Evolutionary conservation across 2,888 invertebrate genomes (phyloP).

Genomic region (Trisateles emortualis): DNA sequence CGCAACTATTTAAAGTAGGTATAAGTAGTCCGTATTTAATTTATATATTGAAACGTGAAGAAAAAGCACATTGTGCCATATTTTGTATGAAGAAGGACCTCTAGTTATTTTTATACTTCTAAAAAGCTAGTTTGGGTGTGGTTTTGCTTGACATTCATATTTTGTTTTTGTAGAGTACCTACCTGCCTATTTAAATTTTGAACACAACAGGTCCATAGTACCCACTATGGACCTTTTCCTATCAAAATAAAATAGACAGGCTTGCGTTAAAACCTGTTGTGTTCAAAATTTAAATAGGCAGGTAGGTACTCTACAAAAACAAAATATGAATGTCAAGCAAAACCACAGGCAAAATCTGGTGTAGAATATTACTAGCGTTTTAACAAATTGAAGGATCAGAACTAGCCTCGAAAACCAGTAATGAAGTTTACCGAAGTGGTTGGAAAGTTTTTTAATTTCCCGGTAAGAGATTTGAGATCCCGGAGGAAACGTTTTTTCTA

Average conservation of each 20-base stretch:
- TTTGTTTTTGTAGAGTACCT: no score
- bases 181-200: background rate
- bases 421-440: slow-evolving; percentile 47
- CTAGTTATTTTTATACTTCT: no score
- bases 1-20: background rate
- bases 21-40: background rate
- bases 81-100: no score
- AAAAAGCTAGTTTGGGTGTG: no score
- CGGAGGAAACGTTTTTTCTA: slow-evolving; percentile 42
- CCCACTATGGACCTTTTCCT: no score
- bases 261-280: no score
- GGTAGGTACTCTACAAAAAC: no score
- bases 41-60: background rate
- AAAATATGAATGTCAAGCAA: background rate
- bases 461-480: slow-evolving; percentile 52
- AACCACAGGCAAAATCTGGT: background rate
- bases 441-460: slow-evolving; percentile 67
- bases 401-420: slow-evolving; percentile 46
- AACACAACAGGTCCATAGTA: no score
- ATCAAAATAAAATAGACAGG: no score
- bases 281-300: background rate
- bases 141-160: background rate
- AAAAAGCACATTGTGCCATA: no score
- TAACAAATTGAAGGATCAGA: slow-evolving; percentile 36
- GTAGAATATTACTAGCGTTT: slow-evolving; percentile 11